Evolutionary conservation across 1,140 invertebrate genomes (phyloP), one percentile per base, ranked within the genome.

Genomic region (Eumaeus atala): DNA sequence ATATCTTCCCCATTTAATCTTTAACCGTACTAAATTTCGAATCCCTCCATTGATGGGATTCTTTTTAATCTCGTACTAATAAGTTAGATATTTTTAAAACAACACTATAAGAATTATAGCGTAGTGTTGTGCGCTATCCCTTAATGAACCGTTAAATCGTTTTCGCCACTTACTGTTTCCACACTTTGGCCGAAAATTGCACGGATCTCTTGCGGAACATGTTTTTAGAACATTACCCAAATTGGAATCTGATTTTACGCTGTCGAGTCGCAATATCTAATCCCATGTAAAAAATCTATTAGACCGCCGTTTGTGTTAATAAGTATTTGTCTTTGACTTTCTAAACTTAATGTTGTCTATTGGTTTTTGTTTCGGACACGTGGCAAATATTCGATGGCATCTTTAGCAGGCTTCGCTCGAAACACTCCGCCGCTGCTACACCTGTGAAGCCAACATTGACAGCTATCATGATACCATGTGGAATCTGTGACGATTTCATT

Each of bases 111-210:
- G 2, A 28, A 28, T 2, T 3, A 28, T 28, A 3, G 2, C 6
- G 21, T 28, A 28, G 6, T 28, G 21, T 28, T 28, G 21, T 28
- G 21, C 21, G 6, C 21, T 28, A 6, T 28, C 21, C 21, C 66
- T 66, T 77, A 80, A 80, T 77, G 66, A 52, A 62, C 37, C 71
- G 67, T 69, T 59, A 70, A 83, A 83, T 83, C 67, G 67, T 59
- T 71, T 73, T 72, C 69, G 64, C 67, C 60, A 75, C 71, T 67
- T 61, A 66, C 54, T 63, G 62, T 78, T 77, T 67, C 64, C 54
- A 66, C 61, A 72, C 53, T 58, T 52, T 67, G 59, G 64, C 60
- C 21, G 51, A 59, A 66, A 68, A 66, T 67, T 62, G 60, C 55
- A 56, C 56, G 64, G 62, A 61, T 66, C 51, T 47, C 52, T 73